These are phyloP conservation scores for Silurus glanis DNA, from an alignment of 2,113 vertebrate species.

Conservation along the genomic window DNA sequence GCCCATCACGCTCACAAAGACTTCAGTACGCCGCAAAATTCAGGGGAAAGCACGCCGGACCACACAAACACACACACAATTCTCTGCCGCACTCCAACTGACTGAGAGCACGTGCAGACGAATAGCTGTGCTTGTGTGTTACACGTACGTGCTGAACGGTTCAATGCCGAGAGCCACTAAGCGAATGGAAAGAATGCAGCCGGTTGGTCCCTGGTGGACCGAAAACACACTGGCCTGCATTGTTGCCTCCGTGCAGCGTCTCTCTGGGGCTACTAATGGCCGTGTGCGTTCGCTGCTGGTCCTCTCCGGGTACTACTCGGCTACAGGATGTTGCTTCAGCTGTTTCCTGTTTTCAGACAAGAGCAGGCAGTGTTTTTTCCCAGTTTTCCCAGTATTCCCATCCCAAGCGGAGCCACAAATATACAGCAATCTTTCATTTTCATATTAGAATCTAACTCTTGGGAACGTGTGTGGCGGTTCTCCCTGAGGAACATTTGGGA, in stretches of 20 bases:
- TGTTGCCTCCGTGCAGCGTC: conserved; percentile 51
- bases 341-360: conserved; percentile 72
- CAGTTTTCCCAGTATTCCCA: conserved; percentile 46
- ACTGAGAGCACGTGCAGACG: not conserved
- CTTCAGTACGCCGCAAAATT: not conserved
- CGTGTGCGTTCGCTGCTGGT: conserved; percentile 28
- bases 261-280: conserved; percentile 47
- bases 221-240: conserved; percentile 55
- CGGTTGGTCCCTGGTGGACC: conserved; percentile 42
- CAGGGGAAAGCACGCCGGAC: not conserved
- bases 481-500: too few species aligned
- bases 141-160: not conserved
- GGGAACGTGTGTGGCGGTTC: too few species aligned
- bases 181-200: conserved; percentile 57
- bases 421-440: not conserved
- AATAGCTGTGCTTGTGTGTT: conserved; percentile 12
- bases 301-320: conserved; percentile 40
- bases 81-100: conserved; percentile 20
- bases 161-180: conserved; percentile 2
- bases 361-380: conserved; percentile 20
- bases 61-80: conserved; percentile 42
- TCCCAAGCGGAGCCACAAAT: not conserved
- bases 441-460: not conserved
- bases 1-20: not conserved
- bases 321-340: conserved; percentile 75